phyloP scores from a whole-genome alignment of 2,888 invertebrate genomes.

The Tubiluchus corallicola region DNA sequence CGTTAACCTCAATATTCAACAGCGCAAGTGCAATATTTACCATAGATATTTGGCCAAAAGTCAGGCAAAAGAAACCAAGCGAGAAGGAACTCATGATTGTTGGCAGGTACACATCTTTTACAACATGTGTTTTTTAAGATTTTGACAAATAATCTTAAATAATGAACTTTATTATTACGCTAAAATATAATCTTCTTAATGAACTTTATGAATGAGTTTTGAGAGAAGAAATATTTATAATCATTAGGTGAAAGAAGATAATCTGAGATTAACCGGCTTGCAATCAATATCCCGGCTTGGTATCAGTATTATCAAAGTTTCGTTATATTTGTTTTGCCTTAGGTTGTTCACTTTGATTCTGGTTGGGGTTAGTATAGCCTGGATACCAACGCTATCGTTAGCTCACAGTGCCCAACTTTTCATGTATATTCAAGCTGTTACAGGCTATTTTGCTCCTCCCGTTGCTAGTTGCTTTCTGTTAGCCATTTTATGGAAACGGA shows the following conservation, averaged over 20 bases:
- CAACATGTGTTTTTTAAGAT: too few species aligned
- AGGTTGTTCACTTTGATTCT: constrained; percentile 28
- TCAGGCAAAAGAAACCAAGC: constrained; percentile 27
- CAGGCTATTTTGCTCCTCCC: constrained; percentile 29
- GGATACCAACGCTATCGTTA: constrained; percentile 30
- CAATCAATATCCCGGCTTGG: too few species aligned
- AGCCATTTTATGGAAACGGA: constrained; percentile 26
- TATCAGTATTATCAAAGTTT: too few species aligned
- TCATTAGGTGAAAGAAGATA: too few species aligned
- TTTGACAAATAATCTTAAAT: too few species aligned
- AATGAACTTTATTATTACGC: too few species aligned
- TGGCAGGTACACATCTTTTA: constrained; percentile 31
- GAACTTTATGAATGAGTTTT: too few species aligned
- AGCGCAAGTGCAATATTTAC: constrained; percentile 35
- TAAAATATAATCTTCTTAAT: too few species aligned
- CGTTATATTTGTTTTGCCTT: constrained; percentile 11
- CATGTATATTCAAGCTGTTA: constrained; percentile 28
- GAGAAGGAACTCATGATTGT: constrained; percentile 30
- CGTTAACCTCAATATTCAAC: constrained; percentile 37
- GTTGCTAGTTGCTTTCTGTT: constrained; percentile 29
- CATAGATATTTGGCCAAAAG: constrained; percentile 34
- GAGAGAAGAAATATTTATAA: too few species aligned
- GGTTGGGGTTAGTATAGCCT: constrained; percentile 26
- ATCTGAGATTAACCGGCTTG: too few species aligned
- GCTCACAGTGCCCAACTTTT: constrained; percentile 32